Evolutionary conservation across 2,113 vertebrate genomes (phyloP).

Genomic region (Madoqua kirkii): DNA sequence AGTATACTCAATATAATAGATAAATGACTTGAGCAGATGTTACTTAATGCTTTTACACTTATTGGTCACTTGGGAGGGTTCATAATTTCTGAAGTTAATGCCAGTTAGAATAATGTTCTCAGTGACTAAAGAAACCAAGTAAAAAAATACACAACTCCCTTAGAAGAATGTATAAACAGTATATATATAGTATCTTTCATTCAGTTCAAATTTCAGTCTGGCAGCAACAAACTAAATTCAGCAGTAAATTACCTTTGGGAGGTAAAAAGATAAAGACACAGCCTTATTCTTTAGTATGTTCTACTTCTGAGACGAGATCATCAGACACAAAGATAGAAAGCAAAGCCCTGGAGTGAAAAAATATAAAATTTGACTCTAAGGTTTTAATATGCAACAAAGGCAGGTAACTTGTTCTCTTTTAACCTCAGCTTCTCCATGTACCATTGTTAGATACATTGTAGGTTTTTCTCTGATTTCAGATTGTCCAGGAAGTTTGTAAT

Average conservation of each 20-base stretch:
- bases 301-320: neutral
- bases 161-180: neutral
- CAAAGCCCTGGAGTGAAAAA: neutral
- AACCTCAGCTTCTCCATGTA: neutral
- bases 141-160: neutral
- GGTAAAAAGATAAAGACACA: neutral
- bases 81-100: neutral
- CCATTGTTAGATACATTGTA: neutral
- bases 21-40: constrained; percentile 74
- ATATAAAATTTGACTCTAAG: neutral
- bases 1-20: constrained; percentile 47
- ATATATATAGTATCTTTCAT: neutral
- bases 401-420: neutral
- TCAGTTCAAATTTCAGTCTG: neutral
- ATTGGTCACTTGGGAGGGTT: constrained; percentile 70
- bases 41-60: constrained; percentile 69
- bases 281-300: neutral
- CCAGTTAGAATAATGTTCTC: neutral
- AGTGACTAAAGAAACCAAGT: neutral
- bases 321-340: neutral
- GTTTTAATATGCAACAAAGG: neutral
- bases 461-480: neutral
- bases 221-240: neutral
- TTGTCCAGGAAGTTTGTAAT: rapidly evolving
- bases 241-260: neutral